phyloP scores from a whole-genome alignment of 2,797 vertebrate species.

The Sebastes cheni region DNA sequence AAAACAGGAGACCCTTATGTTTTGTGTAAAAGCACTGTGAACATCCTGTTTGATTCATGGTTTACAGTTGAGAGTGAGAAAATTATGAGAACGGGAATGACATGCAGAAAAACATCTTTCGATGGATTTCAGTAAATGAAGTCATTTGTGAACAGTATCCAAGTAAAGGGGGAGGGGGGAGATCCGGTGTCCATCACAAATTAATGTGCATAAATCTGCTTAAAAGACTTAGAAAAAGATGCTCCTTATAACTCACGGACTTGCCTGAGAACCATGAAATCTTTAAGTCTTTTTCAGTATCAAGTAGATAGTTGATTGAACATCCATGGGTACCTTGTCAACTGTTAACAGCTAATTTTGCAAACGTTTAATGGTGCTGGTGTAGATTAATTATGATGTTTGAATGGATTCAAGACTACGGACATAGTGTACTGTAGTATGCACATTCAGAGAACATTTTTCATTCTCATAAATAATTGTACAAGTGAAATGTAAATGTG shows the following conservation, averaged over 20 bases:
- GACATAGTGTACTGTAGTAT: background rate
- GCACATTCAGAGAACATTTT: background rate
- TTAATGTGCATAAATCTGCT: background rate
- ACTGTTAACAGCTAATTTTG: no score
- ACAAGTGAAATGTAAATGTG: background rate
- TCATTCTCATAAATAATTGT: conserved; percentile 1
- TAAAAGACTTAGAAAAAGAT: background rate
- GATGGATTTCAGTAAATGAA: background rate
- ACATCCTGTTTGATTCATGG: background rate
- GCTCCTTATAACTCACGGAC: background rate
- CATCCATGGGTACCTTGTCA: background rate
- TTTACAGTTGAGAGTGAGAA: background rate
- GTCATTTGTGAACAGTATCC: background rate
- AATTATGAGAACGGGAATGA: background rate
- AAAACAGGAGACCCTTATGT: conserved; percentile 2
- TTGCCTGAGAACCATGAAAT: background rate
- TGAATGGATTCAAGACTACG: background rate
- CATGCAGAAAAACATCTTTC: background rate
- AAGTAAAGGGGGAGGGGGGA: background rate
- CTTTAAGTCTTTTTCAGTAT: background rate
- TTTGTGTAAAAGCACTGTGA: conserved; percentile 2
- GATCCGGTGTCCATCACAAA: background rate
- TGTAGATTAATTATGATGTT: background rate
- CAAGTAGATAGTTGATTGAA: background rate
- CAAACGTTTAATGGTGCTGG: background rate